A percentile compares a stretch with the other conserved stretches of the same genome.
Evolutionary conservation across 2,888 invertebrate genomes (phyloP).

Genomic region (Xestia ashworthii): DNA sequence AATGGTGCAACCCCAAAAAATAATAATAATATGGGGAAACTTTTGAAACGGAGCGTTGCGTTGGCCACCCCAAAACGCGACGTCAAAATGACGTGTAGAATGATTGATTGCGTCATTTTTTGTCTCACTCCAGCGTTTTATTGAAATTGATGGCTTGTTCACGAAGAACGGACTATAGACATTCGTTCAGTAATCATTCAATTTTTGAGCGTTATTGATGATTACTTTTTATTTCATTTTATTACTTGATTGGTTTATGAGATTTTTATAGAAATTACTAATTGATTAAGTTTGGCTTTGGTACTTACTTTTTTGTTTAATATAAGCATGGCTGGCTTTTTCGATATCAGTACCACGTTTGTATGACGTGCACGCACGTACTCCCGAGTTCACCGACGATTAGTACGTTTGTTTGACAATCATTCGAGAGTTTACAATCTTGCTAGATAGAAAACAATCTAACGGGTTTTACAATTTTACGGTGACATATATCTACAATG

Average conservation of each 20-base stretch:
- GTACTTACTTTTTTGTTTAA: background rate
- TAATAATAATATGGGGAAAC: constrained; percentile 54
- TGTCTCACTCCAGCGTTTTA: constrained; percentile 70
- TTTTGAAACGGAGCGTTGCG: constrained; percentile 37
- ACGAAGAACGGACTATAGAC: constrained; percentile 60
- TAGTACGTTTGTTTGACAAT: no score
- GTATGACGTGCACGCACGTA: background rate
- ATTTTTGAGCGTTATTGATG: constrained; percentile 71
- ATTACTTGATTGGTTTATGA: constrained; percentile 21
- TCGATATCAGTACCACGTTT: background rate
- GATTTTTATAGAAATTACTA: background rate
- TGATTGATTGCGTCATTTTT: constrained; percentile 73
- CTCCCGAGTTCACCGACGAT: no score
- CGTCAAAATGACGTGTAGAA: constrained; percentile 67
- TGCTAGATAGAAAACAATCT: no score
- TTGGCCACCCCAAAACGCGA: constrained; percentile 63
- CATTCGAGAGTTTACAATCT: no score
- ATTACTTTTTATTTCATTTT: constrained; percentile 32
- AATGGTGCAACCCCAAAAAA: constrained; percentile 46
- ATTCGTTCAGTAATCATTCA: constrained; percentile 68
- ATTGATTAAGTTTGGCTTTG: constrained; percentile 6
- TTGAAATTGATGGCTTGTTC: constrained; percentile 74
- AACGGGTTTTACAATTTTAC: no score
- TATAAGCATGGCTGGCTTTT: background rate
- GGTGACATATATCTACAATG: no score